Percentiles rank a stretch among this genome's conserved stretches.
These are phyloP conservation scores for Chauna torquata DNA, from an alignment of 2,113 vertebrate species.

Conservation along the genomic window DNA sequence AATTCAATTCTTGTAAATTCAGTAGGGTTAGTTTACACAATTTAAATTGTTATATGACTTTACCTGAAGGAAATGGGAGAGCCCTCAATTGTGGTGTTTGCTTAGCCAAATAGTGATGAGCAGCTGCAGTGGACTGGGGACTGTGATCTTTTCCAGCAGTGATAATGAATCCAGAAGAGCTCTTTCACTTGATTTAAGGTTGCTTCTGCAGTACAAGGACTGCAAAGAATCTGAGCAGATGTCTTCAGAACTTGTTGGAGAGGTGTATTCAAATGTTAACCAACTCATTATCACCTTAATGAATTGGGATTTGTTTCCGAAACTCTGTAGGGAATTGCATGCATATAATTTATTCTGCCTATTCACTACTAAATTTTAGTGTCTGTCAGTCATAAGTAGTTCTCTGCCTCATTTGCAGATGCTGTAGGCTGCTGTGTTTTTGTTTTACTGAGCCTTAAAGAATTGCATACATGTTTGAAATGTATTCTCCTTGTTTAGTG, in stretches of 20 bases:
- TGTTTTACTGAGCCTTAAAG: background rate
- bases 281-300: constrained; percentile 63
- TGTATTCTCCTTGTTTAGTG: background rate
- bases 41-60: background rate
- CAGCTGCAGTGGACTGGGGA: background rate
- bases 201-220: background rate
- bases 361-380: constrained; percentile 23
- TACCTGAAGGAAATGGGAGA: background rate
- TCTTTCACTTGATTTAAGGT: background rate
- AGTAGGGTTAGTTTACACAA: background rate
- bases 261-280: constrained; percentile 54
- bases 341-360: constrained; percentile 30
- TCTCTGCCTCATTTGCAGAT: background rate
- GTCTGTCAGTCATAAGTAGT: constrained; percentile 27
- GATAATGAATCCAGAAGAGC: background rate
- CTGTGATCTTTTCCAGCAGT: background rate
- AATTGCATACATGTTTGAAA: background rate
- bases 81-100: background rate
- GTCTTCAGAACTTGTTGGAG: constrained; percentile 23
- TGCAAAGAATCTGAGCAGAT: background rate
- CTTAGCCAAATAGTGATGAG: background rate
- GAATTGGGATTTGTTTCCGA: constrained; percentile 55
- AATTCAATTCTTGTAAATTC: background rate
- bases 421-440: constrained; percentile 21
- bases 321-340: constrained; percentile 45